Conservation (phyloP, 2,888 invertebrate genomes). For the Clistopyga incitator region DNA sequence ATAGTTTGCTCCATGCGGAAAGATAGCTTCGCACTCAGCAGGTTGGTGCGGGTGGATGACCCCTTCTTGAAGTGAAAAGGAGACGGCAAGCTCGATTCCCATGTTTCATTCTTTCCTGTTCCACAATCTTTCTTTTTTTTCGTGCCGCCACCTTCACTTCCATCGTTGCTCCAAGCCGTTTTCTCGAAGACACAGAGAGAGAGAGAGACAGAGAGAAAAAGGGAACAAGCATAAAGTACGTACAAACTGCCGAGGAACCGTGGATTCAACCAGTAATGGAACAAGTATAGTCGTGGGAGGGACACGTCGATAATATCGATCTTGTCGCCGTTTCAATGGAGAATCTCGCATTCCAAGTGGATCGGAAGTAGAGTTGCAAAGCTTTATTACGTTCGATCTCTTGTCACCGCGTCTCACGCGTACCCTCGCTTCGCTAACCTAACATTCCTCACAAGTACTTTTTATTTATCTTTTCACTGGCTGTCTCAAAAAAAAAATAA, state of each 20-base stretch:
- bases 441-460: not conserved
- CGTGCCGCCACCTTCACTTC: slow-evolving; percentile 38
- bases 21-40: slow-evolving; percentile 54
- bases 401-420: not conserved
- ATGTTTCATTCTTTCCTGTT: slow-evolving; percentile 58
- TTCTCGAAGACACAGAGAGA: slow-evolving; percentile 25
- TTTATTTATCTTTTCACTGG: too few species aligned
- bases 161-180: slow-evolving; percentile 30
- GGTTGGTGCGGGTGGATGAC: slow-evolving; percentile 49
- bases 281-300: slow-evolving; percentile 42
- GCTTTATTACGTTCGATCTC: slow-evolving; percentile 8
- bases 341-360: slow-evolving; percentile 36
- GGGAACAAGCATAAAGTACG: slow-evolving; percentile 70
- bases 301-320: slow-evolving; percentile 68
- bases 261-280: slow-evolving; percentile 69
- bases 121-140: slow-evolving; percentile 44
- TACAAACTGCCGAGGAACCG: slow-evolving; percentile 68
- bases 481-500: too few species aligned
- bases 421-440: not conserved
- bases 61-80: slow-evolving; percentile 48
- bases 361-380: slow-evolving; percentile 30
- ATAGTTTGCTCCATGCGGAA: slow-evolving; percentile 52
- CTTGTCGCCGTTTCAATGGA: slow-evolving; percentile 29
- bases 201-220: slow-evolving; percentile 32
- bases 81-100: slow-evolving; percentile 60